phyloP scores from a whole-genome alignment of 2,888 invertebrate species.

The Bellardia pandia region DNA sequence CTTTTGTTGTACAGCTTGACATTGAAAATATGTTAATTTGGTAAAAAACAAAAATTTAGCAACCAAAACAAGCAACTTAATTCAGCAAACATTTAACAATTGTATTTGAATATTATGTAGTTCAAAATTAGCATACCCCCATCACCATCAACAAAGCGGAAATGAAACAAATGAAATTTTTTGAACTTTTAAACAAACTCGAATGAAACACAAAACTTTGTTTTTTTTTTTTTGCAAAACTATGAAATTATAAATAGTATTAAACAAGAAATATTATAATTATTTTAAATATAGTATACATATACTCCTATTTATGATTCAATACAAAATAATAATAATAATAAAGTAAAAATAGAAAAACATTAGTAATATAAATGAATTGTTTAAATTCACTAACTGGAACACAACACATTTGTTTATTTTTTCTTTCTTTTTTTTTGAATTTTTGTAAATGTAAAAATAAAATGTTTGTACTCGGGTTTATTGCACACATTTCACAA shows the following conservation, averaged over 20 bases:
- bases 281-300: slow-evolving; percentile 12
- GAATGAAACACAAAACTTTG: slow-evolving; percentile 20
- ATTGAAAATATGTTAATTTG: not conserved
- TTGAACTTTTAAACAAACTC: slow-evolving; percentile 8
- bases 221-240: slow-evolving; percentile 38
- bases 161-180: slow-evolving; percentile 35
- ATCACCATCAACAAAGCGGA: slow-evolving; percentile 31
- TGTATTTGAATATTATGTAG: not conserved
- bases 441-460: slow-evolving; percentile 12
- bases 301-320: slow-evolving; percentile 40
- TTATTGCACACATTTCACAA: slow-evolving; percentile 51
- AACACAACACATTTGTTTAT: slow-evolving; percentile 52
- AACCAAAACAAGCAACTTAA: not conserved
- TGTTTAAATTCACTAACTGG: slow-evolving; percentile 72
- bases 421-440: not conserved
- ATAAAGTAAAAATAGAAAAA: slow-evolving; percentile 28
- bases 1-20: not conserved
- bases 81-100: not conserved
- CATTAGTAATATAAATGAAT: slow-evolving; percentile 53
- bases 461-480: slow-evolving; percentile 16
- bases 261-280: not conserved
- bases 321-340: slow-evolving; percentile 38
- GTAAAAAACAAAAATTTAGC: not conserved
- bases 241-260: slow-evolving; percentile 32
- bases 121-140: slow-evolving; percentile 30